Evolutionary conservation across 64 coral and sea anemone genomes (phyloP), one percentile per base, ranked within the genome.

Genomic region (Exaiptasia diaphana): DNA sequence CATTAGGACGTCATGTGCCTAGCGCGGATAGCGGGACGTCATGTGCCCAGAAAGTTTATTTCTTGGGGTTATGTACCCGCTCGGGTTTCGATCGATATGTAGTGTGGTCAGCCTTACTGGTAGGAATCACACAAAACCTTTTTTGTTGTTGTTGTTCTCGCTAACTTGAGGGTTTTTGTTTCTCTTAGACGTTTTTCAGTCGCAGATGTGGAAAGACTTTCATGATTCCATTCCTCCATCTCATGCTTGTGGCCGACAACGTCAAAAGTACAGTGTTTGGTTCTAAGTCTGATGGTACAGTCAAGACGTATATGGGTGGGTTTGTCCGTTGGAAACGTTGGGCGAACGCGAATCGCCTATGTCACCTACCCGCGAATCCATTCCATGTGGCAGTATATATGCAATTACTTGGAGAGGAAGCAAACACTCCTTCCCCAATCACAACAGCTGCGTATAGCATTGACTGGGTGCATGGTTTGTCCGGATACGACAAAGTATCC

Each of bases 331-430:
- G 77, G 38, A 81, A 89, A 61, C 50, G 38, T 25, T 80, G 67
- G 76, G 64, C 64, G 48, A 34, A 22, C 20, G 26, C 34, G 5
- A 62, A 64, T 43, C 17, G 31, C 23, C 8, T 50, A 4, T n/a
- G 44, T 38, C 46, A 74, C 27, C 53, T 85, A 1, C 46, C 62
- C 26, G 50, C 21, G 22, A 85, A 72, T 32, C 62, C 62, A 39
- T 71, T 88, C 38, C 64, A 71, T 21, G 72, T 77, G 15, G 83
- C 83, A 32, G 37, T 72, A 15, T 79, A 88, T 32, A 17, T 80
- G 0, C 85, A 80, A 38, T 50, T 15, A 20, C 53, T 72, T 40
- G 25, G 58, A 8, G 18, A 79, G 31, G 36, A 27, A 9, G 29
- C 28, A 23, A 1, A 2, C 26, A 52, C 13, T 10, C 22, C 43